phyloP scores from a whole-genome alignment of 2,797 vertebrate species.

The Bovichtus variegatus region DNA sequence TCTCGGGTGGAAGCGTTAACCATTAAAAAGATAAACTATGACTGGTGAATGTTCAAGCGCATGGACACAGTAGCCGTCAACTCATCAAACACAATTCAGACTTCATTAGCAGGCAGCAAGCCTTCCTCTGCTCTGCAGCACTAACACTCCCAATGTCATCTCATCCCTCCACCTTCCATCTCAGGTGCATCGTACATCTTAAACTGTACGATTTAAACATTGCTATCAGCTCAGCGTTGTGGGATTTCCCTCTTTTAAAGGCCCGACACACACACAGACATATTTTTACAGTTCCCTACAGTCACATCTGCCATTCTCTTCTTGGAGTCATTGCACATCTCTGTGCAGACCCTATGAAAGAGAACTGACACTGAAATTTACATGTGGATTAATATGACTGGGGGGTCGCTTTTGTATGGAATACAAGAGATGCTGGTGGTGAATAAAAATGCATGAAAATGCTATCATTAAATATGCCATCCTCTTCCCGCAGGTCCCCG shows the following conservation, averaged over 20 bases:
- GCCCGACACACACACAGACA: not conserved
- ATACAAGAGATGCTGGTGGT: constrained; percentile 55
- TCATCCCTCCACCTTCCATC: not conserved
- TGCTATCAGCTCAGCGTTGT: constrained; percentile 6
- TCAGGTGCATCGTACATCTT: constrained; percentile 20
- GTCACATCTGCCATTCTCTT: constrained; percentile 36
- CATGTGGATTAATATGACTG: constrained; percentile 74
- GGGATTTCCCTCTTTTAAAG: constrained; percentile 24
- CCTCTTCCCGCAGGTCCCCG: constrained; percentile 28
- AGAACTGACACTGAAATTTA: constrained; percentile 74
- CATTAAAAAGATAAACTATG: constrained; percentile 69
- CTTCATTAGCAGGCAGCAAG: constrained; percentile 69
- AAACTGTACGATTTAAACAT: constrained; percentile 27
- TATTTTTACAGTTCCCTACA: constrained; percentile 29
- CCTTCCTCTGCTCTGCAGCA: constrained; percentile 21
- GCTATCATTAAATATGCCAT: constrained; percentile 65
- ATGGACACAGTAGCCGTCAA: constrained; percentile 48
- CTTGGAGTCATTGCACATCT: constrained; percentile 61
- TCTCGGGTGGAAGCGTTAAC: constrained; percentile 53
- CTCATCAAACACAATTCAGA: constrained; percentile 58
- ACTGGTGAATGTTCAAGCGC: constrained; percentile 47
- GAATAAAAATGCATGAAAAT: constrained; percentile 74
- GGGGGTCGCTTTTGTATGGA: constrained; percentile 62
- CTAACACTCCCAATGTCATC: not conserved
- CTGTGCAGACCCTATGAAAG: constrained; percentile 54